These are phyloP conservation scores for Anthopleura sola DNA, from an alignment of 64 coral and sea anemone genomes.

Conservation along the genomic window DNA sequence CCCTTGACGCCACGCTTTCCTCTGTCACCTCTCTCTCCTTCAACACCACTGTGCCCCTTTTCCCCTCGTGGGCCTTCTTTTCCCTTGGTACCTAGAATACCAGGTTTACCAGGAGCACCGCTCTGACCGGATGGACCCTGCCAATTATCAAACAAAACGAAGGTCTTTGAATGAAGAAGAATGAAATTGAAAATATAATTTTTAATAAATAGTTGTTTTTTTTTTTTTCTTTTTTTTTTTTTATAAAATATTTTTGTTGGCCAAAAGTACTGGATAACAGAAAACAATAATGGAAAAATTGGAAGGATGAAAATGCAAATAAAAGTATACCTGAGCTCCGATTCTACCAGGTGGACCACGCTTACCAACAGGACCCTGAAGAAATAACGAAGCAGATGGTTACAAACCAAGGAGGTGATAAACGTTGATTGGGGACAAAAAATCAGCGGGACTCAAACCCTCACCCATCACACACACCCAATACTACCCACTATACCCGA, in stretches of 20 bases:
- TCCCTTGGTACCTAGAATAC: neutral
- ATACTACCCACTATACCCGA: too few species aligned
- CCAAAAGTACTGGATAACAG: too few species aligned
- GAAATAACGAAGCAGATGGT: neutral
- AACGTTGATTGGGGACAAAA: too few species aligned
- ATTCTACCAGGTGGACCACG: neutral
- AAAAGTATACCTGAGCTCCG: neutral
- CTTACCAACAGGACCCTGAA: neutral
- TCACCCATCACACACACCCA: too few species aligned
- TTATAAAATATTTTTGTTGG: too few species aligned
- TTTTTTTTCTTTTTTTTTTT: too few species aligned
- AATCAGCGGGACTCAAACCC: too few species aligned
- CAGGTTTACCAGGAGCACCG: conserved; percentile 11
- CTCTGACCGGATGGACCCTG: conserved; percentile 7
- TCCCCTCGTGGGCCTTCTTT: neutral
- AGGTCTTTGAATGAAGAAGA: neutral
- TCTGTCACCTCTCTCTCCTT: conserved; percentile 11
- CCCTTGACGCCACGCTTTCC: conserved; percentile 7
- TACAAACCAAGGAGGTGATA: neutral
- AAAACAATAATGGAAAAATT: too few species aligned
- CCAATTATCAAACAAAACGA: neutral
- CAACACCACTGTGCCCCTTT: neutral
- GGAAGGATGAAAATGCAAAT: neutral
- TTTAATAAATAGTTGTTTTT: too few species aligned
- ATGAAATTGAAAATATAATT: too few species aligned